Base-by-base conservation (phyloP, 2,888 invertebrate species). In the Lucinisca nassula region DNA sequence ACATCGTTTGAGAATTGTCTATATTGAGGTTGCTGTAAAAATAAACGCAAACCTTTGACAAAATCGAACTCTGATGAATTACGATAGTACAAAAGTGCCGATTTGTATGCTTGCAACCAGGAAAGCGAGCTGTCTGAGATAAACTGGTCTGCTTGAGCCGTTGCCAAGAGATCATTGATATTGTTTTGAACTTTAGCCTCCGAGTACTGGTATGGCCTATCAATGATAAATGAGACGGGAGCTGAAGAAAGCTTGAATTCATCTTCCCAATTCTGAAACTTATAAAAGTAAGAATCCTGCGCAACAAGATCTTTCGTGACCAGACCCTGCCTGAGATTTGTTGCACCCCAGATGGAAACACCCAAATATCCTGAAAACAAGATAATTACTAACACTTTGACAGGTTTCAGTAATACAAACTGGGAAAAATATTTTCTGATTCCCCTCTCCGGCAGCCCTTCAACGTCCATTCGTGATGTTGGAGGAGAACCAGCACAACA, bases 401-500 rank as follows among this genome's bases (percentile, higher is more conserved):
- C 82, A 1, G 88, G 84, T 0, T 37, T n/a, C 14, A 78, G 58
- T 12, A 83, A 67, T 27, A 93, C 87, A n/a, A 93, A 21, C 49
- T 82, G 82, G 17, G 92, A 90, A 6, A 94, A 51, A 24, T 90
- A 74, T 21, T 67, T 77, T 38, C 88, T 88, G 0, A 93, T 92
- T 17, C 89, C 79, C 70, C 83, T 92, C 67, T 94, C 94, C 14
- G 92, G 81, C 8, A 83, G 72, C 73, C 94, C 92, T 30, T 92
- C 92, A 17, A 89, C 88, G n/a, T 92, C 90, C 6, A 79, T 77
- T 4, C 84, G 49, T 6, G 82, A 58, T n/a, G 38, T 82, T 3
- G 93, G 91, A 17, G 84, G 77, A 10, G 85, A 61, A 10, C 92
- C 93, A 3, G 86, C 77, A 79, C 92, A 93, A 61, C 94, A 98